Conservation (phyloP, 2,797 vertebrate species). For the Spatula clypeata region DNA sequence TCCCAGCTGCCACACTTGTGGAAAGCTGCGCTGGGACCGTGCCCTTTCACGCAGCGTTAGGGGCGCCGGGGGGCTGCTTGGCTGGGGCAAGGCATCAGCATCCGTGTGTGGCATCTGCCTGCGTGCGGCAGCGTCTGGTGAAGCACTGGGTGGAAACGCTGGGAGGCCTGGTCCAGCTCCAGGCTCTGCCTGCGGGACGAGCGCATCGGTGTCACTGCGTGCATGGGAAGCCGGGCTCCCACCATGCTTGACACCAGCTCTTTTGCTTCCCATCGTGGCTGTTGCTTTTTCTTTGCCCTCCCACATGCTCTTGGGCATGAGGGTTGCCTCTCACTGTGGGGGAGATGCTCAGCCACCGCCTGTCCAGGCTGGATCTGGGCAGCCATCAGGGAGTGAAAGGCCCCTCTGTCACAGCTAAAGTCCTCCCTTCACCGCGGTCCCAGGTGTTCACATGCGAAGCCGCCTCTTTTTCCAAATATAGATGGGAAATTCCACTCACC, state of each 20-base stretch:
- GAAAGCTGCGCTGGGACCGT: background rate
- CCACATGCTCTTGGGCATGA: background rate
- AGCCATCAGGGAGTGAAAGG: constrained; percentile 40
- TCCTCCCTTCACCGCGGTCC: background rate
- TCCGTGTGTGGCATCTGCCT: background rate
- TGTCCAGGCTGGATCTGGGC: background rate
- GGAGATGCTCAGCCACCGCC: background rate
- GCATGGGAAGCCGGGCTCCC: fast-evolving
- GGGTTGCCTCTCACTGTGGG: background rate
- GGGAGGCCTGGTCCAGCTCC: background rate
- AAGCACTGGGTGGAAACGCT: background rate
- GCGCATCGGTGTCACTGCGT: fast-evolving
- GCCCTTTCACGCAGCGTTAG: background rate
- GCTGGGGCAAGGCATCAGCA: background rate
- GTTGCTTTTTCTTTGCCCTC: background rate
- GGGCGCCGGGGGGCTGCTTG: background rate
- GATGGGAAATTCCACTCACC: constrained; percentile 43
- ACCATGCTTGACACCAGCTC: background rate
- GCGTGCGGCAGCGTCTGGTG: background rate
- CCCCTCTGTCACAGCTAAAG: constrained; percentile 38
- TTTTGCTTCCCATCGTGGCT: background rate
- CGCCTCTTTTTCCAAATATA: constrained; percentile 5
- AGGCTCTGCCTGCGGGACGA: background rate
- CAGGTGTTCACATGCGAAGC: background rate
- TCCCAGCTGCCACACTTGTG: constrained; percentile 2